Evolutionary conservation across 2,113 vertebrate species (phyloP), one percentile per base, ranked within the genome.

Genomic region (Mungos mungo): DNA sequence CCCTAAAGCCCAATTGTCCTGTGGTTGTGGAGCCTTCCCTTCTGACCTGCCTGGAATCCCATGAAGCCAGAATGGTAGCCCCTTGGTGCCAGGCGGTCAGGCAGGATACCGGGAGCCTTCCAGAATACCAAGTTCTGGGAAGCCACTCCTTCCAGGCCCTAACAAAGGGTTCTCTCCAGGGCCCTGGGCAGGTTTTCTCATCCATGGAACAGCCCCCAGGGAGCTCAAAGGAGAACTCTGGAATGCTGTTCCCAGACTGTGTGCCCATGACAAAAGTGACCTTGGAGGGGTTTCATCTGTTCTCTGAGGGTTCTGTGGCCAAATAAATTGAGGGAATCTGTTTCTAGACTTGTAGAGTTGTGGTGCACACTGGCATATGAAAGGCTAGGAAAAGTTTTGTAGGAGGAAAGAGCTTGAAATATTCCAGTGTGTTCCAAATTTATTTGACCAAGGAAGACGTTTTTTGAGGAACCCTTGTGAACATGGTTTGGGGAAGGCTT

Each of bases 1-100:
- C 33, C 45, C 88, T 60, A 74, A 11, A 93, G 68, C 72, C 92
- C 95, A 69, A 68, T 47, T 72, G 94, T 82, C 77, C 88, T 96
- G 31, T 74, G 88, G 79, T 29, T 4, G 0, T 8, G 77, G 80
- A 74, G 14, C 72, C 80, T 84, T 92, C 74, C n/a, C 92, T 95
- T 94, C 84, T 94, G 84, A 93, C 92, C 92, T 96, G 94, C 95
- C 88, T 96, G 89, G 92, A 84, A 41, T 54, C 95, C 95, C 18
- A 21, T 31, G 86, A 97, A 93, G 83, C 87, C 88, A 71, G 93
- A 77, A n/a, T 19, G 68, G 52, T 65, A 89, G 94, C 88, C 66
- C 76, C 52, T 33, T 54, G 72, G 95, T 90, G 77, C 71, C 84
- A 93, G 92, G 90, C 71, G 89, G 88, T 82, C 63, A 84, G 79